Percentiles rank a stretch among this genome's conserved stretches.
phyloP scores from a whole-genome alignment of 2,888 invertebrate genomes.

The Nephrotoma flavescens region DNA sequence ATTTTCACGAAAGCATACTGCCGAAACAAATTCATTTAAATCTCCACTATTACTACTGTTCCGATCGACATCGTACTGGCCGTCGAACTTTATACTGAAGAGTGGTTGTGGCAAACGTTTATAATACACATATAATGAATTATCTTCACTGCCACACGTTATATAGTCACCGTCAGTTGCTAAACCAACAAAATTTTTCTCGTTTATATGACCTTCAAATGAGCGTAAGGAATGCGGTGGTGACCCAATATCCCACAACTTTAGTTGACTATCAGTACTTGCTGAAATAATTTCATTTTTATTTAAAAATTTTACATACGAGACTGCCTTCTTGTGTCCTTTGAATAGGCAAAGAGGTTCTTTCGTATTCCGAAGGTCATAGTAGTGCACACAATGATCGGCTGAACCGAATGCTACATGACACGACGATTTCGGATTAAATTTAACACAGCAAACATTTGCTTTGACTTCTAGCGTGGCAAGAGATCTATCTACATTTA shows the following conservation, averaged over 20 bases:
- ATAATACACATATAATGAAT: slow-evolving; percentile 83
- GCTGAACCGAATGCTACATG: slow-evolving; percentile 93
- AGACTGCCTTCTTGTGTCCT: slow-evolving; percentile 87
- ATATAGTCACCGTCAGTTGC: slow-evolving; percentile 86
- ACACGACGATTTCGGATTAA: slow-evolving; percentile 69
- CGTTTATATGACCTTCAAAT: slow-evolving; percentile 83
- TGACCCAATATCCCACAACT: slow-evolving; percentile 74
- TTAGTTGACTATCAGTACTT: slow-evolving; percentile 79
- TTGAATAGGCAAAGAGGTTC: slow-evolving; percentile 69
- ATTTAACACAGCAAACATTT: slow-evolving; percentile 91
- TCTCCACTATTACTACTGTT: slow-evolving; percentile 36
- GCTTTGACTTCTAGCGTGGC: slow-evolving; percentile 84
- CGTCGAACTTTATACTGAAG: slow-evolving; percentile 73
- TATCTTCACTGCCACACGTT: slow-evolving; percentile 91
- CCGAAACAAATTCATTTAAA: slow-evolving; percentile 85
- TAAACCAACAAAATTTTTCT: slow-evolving; percentile 90
- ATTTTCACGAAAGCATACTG: slow-evolving; percentile 82
- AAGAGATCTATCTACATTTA: slow-evolving; percentile 74
- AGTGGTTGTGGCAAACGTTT: slow-evolving; percentile 76
- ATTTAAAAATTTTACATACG: slow-evolving; percentile 84
- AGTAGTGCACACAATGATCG: slow-evolving; percentile 92
- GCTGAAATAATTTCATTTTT: slow-evolving; percentile 77
- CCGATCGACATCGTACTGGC: slow-evolving; percentile 4
- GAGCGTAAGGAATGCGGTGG: slow-evolving; percentile 65
- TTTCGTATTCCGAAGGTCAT: slow-evolving; percentile 74